Conservation (phyloP, 35 echinoderm and acorn worm genomes). For the Diadema setosum region DNA sequence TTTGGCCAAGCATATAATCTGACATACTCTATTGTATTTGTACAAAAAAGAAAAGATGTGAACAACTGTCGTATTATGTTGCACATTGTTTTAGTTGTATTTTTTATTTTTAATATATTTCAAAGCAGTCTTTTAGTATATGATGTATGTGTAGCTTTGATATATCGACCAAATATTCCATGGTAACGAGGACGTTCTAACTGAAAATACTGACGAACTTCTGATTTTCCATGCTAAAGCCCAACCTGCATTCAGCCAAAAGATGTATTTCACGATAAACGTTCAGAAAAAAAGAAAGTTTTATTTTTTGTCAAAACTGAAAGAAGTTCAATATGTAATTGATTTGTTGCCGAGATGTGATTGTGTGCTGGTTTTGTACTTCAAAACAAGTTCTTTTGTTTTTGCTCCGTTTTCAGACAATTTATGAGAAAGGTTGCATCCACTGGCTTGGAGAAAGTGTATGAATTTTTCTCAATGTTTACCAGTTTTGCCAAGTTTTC, state of each 20-base stretch:
- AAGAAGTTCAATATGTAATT: constrained; percentile 1
- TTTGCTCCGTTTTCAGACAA: too few species aligned
- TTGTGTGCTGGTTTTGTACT: constrained; percentile 34
- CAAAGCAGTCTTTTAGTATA: constrained; percentile 66
- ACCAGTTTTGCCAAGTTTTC: constrained; percentile 26
- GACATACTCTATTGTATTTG: constrained; percentile 43
- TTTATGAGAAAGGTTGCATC: neutral
- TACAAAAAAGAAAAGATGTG: constrained; percentile 48
- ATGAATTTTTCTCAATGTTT: constrained; percentile 9
- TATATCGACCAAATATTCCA: constrained; percentile 81
- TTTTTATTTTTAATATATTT: constrained; percentile 77
- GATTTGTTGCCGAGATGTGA: constrained; percentile 3
- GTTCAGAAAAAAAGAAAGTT: neutral
- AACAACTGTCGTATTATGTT: constrained; percentile 41
- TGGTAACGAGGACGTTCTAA: neutral
- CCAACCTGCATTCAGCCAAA: constrained; percentile 30
- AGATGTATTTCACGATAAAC: neutral
- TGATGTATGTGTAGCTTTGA: constrained; percentile 68
- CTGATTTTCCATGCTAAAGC: neutral
- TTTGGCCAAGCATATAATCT: constrained; percentile 25
- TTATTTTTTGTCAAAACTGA: constrained; percentile 31
- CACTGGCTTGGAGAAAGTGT: neutral
- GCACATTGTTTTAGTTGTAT: constrained; percentile 44
- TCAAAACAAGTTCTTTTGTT: neutral
- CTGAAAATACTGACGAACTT: constrained; percentile 6